Base-by-base conservation (phyloP, 2,888 invertebrate species). In the Anoplius nigerrimus region DNA sequence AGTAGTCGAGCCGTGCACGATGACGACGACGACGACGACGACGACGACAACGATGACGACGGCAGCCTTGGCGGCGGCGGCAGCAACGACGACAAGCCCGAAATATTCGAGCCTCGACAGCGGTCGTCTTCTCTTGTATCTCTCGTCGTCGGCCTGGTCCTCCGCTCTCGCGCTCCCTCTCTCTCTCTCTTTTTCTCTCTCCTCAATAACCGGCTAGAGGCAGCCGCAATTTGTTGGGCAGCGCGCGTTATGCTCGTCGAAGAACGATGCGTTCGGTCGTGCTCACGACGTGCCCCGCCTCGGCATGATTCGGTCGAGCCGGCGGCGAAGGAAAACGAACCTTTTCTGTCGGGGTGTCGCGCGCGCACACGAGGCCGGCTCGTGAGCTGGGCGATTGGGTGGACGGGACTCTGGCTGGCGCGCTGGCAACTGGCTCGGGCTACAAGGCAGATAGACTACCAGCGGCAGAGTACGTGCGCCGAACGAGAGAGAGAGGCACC, bases 341-440 rank as follows among this genome's bases (percentile, higher is more conserved):
- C 74, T 81, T 76, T 70, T 78, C 74, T 73, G 68, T 75, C 78
- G 72, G 67, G 73, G 78, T 74, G 79, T 74, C 78, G 76, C 71
- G 78, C 75, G 79, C 76, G 75, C 76, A 78, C 86, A 84, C 84
- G 84, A 87, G 86, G 86, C 86, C 86, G 87, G 86, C 81, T 86
- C 81, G 81, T 79, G 79, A 78, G 77, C 78, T 80, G 82, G 78
- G 75, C 77, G 78, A 74, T 77, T 79, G 77, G 71, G 78, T 81
- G 76, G 76, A 77, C 72, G 72, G 69, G 65, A 63, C 71, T 34
- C 34, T 71, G 73, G 68, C 80, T 78, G 78, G 79, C 80, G 79
- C 81, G 79, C 82, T 82, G 76, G 81, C 80, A 80, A 79, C 78
- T 80, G 82, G 76, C 82, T 76, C 74, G 66, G 74, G 76, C 76